These are phyloP conservation scores for Philopotamus ludificatus DNA, from an alignment of 1,140 invertebrate genomes.

Conservation along the genomic window DNA sequence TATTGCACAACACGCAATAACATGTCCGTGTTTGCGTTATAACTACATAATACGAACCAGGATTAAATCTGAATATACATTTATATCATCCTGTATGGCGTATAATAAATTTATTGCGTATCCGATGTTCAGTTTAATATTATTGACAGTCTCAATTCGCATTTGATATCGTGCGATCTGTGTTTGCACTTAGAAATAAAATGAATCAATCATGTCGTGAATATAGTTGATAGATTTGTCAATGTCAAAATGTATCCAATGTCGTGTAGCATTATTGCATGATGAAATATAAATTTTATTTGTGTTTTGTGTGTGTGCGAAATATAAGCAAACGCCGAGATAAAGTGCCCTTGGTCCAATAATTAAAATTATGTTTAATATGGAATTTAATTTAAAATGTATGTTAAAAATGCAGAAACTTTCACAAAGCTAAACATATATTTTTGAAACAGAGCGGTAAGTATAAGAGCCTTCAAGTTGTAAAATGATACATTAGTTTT, in stretches of 20 bases:
- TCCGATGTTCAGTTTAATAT: background rate
- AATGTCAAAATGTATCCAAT: background rate
- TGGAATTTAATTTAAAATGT: no score
- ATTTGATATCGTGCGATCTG: constrained; percentile 8
- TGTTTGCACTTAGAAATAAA: constrained; percentile 14
- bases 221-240: constrained; percentile 19
- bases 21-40: background rate
- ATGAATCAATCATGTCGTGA: constrained; percentile 16
- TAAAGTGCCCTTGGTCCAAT: no score
- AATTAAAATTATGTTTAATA: no score
- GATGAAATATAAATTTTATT: background rate
- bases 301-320: background rate
- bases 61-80: background rate
- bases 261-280: background rate
- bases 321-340: background rate
- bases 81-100: background rate
- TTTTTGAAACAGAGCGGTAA: no score
- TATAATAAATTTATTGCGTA: background rate
- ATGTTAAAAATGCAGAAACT: no score
- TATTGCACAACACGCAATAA: constrained; percentile 1
- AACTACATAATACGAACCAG: background rate
- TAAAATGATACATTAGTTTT: no score
- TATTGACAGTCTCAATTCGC: constrained; percentile 24
- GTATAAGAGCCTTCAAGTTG: no score
- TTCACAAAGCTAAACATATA: no score